These are phyloP conservation scores for Paedocypris micromegethes DNA, from an alignment of 2,797 vertebrate species.

Conservation along the genomic window DNA sequence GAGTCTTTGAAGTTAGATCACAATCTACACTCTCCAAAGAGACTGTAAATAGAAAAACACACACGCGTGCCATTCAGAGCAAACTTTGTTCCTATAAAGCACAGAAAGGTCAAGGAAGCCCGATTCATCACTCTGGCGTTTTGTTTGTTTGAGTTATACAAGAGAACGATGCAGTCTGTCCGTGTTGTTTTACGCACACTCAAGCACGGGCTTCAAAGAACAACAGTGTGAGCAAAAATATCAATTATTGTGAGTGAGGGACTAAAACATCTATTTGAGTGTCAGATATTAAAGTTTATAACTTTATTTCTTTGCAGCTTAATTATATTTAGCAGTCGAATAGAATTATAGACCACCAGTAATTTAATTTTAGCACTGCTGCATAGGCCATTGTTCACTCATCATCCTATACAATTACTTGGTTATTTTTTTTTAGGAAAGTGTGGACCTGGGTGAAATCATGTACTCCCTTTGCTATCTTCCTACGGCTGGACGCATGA, in stretches of 20 bases:
- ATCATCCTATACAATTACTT: not conserved
- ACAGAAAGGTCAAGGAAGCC: constrained; percentile 18
- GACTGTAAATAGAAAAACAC: constrained; percentile 22
- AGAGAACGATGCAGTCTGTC: not conserved
- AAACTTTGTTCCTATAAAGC: constrained; percentile 13
- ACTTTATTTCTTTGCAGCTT: too few relatives aligned
- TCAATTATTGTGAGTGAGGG: not conserved
- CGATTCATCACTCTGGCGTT: constrained; percentile 8
- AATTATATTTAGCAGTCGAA: too few relatives aligned
- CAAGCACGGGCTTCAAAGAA: too few relatives aligned
- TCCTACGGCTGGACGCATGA: constrained; percentile 95
- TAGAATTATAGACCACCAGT: too few relatives aligned
- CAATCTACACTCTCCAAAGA: not conserved
- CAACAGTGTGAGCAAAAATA: too few relatives aligned
- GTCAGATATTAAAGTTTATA: constrained; percentile 19
- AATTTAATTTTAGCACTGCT: constrained; percentile 3
- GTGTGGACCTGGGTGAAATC: constrained; percentile 94
- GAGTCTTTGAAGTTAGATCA: constrained; percentile 15
- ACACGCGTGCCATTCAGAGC: constrained; percentile 15
- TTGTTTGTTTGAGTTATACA: not conserved
- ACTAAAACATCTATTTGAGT: constrained; percentile 13
- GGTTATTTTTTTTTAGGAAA: constrained; percentile 74
- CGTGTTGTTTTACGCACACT: too few relatives aligned
- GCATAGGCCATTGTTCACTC: not conserved
- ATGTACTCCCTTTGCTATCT: constrained; percentile 99